Base-by-base conservation (phyloP, 2,113 vertebrate species). In the Platanista minor region DNA sequence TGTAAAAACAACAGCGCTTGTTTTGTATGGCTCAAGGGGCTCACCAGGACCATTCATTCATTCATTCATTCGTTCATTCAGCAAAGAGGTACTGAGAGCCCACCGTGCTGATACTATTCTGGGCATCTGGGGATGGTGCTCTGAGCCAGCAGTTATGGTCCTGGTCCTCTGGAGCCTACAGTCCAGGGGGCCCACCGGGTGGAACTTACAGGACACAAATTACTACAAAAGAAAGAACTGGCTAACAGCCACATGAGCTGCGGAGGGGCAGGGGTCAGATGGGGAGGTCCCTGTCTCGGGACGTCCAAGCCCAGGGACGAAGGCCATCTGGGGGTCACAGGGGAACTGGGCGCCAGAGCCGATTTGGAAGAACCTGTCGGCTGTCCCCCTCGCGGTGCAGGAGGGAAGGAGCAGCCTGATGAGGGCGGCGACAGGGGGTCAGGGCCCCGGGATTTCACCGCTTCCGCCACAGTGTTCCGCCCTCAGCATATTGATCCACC, bases 321-420 rank as follows among this genome's bases (percentile, higher is more conserved):
- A n/a, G 36, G 15, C 54, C 15, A 18, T 36, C n/a, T 1, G 12
- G 17, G 39, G 20, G 14, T 52, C 54, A 49, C 23, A 15, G 13
- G 43, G 89, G 62, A 23, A 15, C 3, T 83, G 8, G 43, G 43
- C 0, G 1, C 20, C 29, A n/a, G 75, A 41, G 7, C 25, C 0
- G 0, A 52, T 14, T 18, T 0, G 6, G 57, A 52, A 23, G 25
- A 71, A 14, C 20, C 31, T 2, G 2, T 9, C 2, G 8, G 62
- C 77, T 52, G 29, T 18, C 39, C 41, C 5, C 13, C 8, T 78
- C 43, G 15, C 0, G 3, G 62, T 27, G 75, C 52, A 41, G 72
- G 84, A 72, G 86, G 78, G 46, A 31, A 62, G 54, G 27, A 29
- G 33, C 74, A 11, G 57, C n/a, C 43, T 3, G 0, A 4, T 11